Conservation (phyloP, 2,113 vertebrate species). For the Prunella fulvescens region DNA sequence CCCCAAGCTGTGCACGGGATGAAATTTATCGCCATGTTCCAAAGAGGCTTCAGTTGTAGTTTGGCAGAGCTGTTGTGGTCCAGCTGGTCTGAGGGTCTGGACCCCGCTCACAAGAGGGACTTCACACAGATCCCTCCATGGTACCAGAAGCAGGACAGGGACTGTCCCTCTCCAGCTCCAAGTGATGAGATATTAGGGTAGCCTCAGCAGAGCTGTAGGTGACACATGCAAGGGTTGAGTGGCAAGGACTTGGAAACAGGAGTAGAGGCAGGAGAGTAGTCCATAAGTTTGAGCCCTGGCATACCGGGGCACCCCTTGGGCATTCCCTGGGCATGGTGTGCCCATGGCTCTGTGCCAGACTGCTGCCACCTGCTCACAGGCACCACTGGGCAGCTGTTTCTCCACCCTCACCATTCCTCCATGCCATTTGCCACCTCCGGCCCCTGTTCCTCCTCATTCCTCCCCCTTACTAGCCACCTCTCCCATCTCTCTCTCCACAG, state of each 20-base stretch:
- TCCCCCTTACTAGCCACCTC: background rate
- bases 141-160: background rate
- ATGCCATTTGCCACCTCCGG: accelerated
- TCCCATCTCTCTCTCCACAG: slow-evolving; percentile 60
- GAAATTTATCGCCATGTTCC: accelerated
- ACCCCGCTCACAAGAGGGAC: background rate
- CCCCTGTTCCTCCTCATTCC: background rate
- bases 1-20: accelerated
- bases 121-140: background rate
- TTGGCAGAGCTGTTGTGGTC: background rate
- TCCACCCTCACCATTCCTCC: background rate
- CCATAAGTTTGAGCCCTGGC: background rate
- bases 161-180: accelerated
- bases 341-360: accelerated
- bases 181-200: background rate
- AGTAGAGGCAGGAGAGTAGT: background rate
- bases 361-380: accelerated
- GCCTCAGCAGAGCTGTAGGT: background rate
- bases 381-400: background rate
- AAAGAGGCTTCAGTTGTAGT: background rate
- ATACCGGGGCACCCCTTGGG: background rate
- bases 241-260: background rate
- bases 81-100: background rate
- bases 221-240: background rate
- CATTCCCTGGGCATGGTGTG: accelerated